Conservation (phyloP, 2,113 vertebrate species). For the Cinclus cinclus region DNA sequence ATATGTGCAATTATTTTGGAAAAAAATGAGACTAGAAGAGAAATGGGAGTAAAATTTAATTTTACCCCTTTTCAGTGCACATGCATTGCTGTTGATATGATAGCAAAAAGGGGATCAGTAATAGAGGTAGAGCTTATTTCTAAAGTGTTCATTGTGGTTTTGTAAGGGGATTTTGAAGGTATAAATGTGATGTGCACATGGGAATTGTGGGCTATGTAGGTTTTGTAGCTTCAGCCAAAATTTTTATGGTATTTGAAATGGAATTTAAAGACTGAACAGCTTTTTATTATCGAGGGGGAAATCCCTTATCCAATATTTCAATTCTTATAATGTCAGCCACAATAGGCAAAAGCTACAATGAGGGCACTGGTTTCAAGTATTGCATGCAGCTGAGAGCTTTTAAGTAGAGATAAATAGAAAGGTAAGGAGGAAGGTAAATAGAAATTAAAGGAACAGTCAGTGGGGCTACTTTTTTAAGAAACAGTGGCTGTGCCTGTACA, state of each 20-base stretch:
- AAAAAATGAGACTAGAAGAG: background rate
- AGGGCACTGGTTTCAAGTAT: background rate
- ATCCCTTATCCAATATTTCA: background rate
- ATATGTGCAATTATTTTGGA: background rate
- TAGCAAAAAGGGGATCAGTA: background rate
- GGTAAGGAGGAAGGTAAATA: background rate
- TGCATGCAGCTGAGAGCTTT: background rate
- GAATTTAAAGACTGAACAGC: background rate
- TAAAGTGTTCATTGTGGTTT: background rate
- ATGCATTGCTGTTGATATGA: background rate
- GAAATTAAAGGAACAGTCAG: background rate
- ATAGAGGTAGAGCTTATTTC: background rate
- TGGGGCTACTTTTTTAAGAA: background rate
- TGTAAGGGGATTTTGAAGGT: background rate
- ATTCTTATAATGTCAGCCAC: background rate
- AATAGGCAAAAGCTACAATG: background rate
- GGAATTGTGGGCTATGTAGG: background rate
- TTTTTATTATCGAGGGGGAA: background rate
- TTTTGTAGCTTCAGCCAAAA: background rate
- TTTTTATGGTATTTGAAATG: background rate
- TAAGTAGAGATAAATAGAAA: background rate
- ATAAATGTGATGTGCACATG: background rate
- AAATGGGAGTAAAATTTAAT: background rate
- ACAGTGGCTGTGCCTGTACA: background rate
- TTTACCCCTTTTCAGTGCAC: background rate